Evolutionary conservation across 2,797 vertebrate genomes (phyloP).

Genomic region (Leuciscus waleckii): DNA sequence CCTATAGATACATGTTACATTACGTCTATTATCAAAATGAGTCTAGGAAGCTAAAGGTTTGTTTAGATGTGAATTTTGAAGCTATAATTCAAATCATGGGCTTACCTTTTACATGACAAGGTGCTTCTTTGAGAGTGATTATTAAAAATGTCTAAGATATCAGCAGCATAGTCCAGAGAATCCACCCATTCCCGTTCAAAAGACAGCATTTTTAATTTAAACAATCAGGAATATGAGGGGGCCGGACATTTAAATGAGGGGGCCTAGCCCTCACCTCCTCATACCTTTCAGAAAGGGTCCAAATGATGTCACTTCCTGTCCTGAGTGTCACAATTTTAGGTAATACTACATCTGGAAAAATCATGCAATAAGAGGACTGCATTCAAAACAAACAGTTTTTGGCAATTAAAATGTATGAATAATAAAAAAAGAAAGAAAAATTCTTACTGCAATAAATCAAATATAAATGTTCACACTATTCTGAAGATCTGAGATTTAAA

Average conservation of each 20-base stretch:
- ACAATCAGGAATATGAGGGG: neutral
- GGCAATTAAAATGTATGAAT: neutral
- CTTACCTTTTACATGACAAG: neutral
- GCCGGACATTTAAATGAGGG: too few relatives aligned
- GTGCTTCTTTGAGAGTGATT: neutral
- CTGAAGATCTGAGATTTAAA: neutral
- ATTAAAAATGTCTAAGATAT: neutral
- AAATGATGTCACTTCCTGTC: neutral
- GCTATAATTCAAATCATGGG: neutral
- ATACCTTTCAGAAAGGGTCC: neutral
- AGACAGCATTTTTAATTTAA: neutral
- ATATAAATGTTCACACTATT: neutral
- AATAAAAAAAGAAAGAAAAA: fast-evolving
- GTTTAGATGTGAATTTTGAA: neutral
- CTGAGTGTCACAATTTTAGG: neutral
- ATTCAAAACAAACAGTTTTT: neutral
- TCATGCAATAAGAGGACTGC: neutral
- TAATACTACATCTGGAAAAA: neutral
- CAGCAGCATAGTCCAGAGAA: neutral
- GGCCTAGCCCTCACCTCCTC: neutral
- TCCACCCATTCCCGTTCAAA: neutral
- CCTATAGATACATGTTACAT: neutral
- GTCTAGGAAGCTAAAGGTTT: neutral
- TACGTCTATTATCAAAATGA: slow-evolving; percentile 2
- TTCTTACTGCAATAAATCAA: neutral